Evolutionary conservation across 2,888 invertebrate genomes (phyloP).

Genomic region (Drosophila robusta): DNA sequence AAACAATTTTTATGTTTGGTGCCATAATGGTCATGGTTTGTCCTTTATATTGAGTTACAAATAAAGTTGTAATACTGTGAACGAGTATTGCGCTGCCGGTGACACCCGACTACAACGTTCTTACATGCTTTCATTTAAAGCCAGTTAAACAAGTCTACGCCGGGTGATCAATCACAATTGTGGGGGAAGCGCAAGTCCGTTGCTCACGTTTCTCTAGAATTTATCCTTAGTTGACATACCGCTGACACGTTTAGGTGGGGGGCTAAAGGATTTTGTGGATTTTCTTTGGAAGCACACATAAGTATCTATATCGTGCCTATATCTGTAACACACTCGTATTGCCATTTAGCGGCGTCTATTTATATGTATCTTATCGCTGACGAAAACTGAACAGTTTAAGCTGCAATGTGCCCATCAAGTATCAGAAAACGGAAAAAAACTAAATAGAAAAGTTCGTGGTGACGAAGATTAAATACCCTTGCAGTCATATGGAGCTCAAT

Average conservation of each 20-base stretch:
- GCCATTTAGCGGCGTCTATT: constrained; percentile 36
- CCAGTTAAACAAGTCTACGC: neutral
- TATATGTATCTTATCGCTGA: constrained; percentile 69
- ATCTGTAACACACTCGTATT: constrained; percentile 34
- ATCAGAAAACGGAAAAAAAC: neutral
- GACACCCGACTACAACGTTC: too few relatives aligned
- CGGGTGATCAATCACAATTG: constrained; percentile 48
- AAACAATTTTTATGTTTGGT: too few relatives aligned
- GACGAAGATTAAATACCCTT: neutral
- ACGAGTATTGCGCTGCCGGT: too few relatives aligned
- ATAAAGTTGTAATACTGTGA: too few relatives aligned
- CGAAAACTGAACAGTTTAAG: constrained; percentile 68
- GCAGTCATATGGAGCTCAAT: too few relatives aligned
- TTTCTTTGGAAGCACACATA: constrained; percentile 20
- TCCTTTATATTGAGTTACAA: too few relatives aligned
- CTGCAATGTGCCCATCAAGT: constrained; percentile 66
- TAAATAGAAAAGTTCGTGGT: too few relatives aligned
- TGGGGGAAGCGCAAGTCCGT: constrained; percentile 7
- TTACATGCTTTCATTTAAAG: neutral
- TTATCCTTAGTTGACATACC: constrained; percentile 45
- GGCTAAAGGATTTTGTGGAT: constrained; percentile 20
- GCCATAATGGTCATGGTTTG: too few relatives aligned
- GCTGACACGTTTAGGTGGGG: constrained; percentile 13
- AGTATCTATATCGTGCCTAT: constrained; percentile 31
- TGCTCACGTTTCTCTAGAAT: constrained; percentile 52